Base-by-base conservation (phyloP, 2,888 invertebrate species). In the Phaonia tiefii region DNA sequence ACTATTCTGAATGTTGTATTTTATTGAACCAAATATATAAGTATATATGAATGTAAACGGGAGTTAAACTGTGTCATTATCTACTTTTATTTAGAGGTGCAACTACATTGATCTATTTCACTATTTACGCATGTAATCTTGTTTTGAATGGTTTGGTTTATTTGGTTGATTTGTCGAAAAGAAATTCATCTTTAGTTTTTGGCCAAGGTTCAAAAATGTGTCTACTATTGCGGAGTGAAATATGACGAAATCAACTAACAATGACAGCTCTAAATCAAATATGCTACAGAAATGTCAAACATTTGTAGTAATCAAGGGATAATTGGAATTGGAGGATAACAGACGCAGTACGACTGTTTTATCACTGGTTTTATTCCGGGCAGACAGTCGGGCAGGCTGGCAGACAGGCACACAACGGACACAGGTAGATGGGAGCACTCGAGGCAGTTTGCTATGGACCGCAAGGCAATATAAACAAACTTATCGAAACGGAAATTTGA, bases 221-320 rank as follows among this genome's bases (percentile, higher is more conserved):
- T 39, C 56, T n/a, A n/a, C n/a, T 76, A 31, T 76, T 75, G 78
- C 46, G 67, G 73, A 75, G 71, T 82, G 39, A 5, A 39, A 7
- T 75, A 46, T 20, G 22, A 25, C 51, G 15, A 58, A 75, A 70
- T 39, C 58, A 60, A 75, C 39, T 39, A 42, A 63, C 17, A 1
- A 22, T 22, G 42, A 42, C 39, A n/a, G n/a, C n/a, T n/a, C 10
- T 37, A 15, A 54, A 8, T 20, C 20, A 60, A 63, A 63, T 22
- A 22, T 20, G 54, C 65, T 80, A 80, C 69, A 79, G 54, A 69
- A 72, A 39, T 71, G 63, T 54, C 37, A 42, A 74, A 76, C 75
- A 78, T 81, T 78, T 80, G 80, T 73, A 81, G 78, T 75, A 37
- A 25, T 74, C 54, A 78, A 81, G 81, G 81, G 81, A 81, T 81